phyloP scores from a whole-genome alignment of 2,888 invertebrate genomes.

The Galerucella calmariensis region DNA sequence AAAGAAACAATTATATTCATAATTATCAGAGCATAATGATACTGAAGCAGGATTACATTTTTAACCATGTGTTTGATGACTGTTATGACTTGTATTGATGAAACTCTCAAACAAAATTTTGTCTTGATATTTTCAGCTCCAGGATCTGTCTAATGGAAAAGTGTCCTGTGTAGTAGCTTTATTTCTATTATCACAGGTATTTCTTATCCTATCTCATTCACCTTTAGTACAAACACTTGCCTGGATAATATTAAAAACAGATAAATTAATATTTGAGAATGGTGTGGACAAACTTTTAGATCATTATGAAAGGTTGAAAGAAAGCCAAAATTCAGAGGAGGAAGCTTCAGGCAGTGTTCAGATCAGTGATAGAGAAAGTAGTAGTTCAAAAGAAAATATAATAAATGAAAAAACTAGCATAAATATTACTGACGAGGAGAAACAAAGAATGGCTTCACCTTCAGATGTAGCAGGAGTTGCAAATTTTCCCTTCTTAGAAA shows the following conservation, averaged over 20 bases:
- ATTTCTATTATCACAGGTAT: conserved; percentile 93
- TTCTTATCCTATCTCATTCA: conserved; percentile 90
- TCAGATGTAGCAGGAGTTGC: conserved; percentile 62
- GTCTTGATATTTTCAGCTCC: conserved; percentile 21
- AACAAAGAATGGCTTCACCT: conserved; percentile 68
- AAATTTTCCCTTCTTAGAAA: conserved; percentile 86
- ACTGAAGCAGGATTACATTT: too few relatives aligned
- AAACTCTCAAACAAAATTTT: too few relatives aligned
- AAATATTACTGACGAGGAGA: conserved; percentile 95
- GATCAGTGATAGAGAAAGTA: conserved; percentile 52
- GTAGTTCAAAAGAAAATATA: conserved; percentile 57
- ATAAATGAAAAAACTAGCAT: conserved; percentile 76
- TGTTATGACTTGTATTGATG: too few relatives aligned
- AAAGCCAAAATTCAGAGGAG: conserved; percentile 45
- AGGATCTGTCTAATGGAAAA: conserved; percentile 64
- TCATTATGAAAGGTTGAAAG: conserved; percentile 57
- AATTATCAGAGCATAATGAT: too few relatives aligned
- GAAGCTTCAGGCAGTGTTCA: conserved; percentile 45
- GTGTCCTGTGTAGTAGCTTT: conserved; percentile 92
- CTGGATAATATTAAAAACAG: conserved; percentile 89
- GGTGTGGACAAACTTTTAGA: conserved; percentile 62
- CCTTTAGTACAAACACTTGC: conserved; percentile 92
- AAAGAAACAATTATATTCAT: too few relatives aligned
- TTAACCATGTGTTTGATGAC: too few relatives aligned
- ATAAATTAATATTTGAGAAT: conserved; percentile 65